A percentile compares a stretch with the other conserved stretches of the same genome.
Conservation (phyloP, 2,888 invertebrate genomes). For the Temnothorax rugatulus region DNA sequence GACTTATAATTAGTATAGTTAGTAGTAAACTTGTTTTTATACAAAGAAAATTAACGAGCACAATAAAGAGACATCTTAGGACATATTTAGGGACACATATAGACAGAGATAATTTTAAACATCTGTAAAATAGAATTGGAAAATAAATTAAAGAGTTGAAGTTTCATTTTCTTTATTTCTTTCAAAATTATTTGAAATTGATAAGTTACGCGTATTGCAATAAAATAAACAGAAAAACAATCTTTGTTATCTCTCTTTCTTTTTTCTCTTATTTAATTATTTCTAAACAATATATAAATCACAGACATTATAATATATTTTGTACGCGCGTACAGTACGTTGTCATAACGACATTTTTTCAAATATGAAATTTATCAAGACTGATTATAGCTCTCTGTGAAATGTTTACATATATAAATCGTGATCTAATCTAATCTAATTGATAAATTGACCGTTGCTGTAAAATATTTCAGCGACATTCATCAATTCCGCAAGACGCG, state of each 20-base stretch:
- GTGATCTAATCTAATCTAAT: neutral
- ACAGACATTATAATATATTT: neutral
- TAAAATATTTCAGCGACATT: slow-evolving; percentile 50
- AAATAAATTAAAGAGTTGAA: neutral
- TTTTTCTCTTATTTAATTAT: neutral
- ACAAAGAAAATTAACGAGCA: neutral
- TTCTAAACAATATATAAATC: neutral
- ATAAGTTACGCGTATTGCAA: neutral
- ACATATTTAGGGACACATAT: neutral
- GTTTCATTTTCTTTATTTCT: neutral
- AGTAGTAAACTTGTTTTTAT: neutral
- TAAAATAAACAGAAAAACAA: neutral
- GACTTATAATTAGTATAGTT: no score
- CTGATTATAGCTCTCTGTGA: neutral
- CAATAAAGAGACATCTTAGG: neutral
- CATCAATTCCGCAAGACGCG: slow-evolving; percentile 54
- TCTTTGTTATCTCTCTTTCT: neutral
- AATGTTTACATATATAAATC: neutral
- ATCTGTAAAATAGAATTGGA: neutral
- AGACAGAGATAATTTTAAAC: neutral
- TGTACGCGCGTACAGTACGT: neutral
- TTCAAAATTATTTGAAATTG: neutral
- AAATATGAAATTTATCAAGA: neutral
- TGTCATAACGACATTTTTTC: neutral
- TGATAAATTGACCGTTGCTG: neutral